Conservation (phyloP, 1,140 invertebrate genomes). For the Mya arenaria region DNA sequence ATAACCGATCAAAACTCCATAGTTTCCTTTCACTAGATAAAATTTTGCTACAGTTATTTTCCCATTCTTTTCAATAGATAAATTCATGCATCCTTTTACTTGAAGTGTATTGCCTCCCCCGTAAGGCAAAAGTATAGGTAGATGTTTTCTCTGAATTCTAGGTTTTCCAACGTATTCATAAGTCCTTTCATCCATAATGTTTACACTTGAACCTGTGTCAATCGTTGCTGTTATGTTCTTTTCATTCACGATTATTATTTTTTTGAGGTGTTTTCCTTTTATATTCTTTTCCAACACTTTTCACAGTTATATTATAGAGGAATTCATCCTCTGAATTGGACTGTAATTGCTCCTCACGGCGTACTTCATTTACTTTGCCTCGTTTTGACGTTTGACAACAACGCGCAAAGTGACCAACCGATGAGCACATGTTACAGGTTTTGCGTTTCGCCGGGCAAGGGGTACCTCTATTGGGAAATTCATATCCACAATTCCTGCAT, state of each 20-base stretch:
- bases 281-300: neutral
- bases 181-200: conserved; percentile 39
- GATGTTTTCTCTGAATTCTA: neutral
- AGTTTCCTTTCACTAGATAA: neutral
- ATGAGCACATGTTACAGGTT: neutral
- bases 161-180: conserved; percentile 21
- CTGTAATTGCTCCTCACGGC: neutral
- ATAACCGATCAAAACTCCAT: neutral
- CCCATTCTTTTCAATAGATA: neutral
- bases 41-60: neutral
- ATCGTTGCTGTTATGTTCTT: conserved; percentile 59
- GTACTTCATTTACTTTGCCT: conserved; percentile 15
- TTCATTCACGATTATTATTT: neutral
- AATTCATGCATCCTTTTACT: neutral
- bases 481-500: conserved; percentile 30
- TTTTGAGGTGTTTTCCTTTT: neutral
- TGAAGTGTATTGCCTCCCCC: conserved; percentile 13
- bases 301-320: conserved; percentile 4
- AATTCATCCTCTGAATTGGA: conserved; percentile 11
- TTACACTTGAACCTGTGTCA: conserved; percentile 56
- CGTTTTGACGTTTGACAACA: neutral
- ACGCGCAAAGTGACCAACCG: neutral
- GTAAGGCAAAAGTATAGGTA: conserved; percentile 14
- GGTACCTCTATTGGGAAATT: neutral
- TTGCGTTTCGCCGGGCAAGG: neutral